phyloP scores from a whole-genome alignment of 2,888 invertebrate genomes.

The Tipula vernalis region DNA sequence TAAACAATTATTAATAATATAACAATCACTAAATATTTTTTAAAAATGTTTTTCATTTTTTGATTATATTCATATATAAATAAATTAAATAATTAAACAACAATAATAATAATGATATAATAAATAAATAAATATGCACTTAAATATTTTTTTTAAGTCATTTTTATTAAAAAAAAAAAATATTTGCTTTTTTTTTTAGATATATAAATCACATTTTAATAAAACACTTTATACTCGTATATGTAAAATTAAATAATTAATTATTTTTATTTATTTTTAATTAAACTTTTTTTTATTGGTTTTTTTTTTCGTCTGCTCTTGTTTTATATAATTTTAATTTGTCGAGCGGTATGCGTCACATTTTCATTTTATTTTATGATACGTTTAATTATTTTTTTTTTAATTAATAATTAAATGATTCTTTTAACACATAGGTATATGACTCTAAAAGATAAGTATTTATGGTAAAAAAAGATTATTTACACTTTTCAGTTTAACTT shows the following conservation, averaged over 20 bases:
- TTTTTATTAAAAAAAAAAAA: not conserved
- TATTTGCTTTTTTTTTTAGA: not conserved
- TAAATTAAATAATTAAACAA: not conserved
- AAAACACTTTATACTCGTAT: not conserved
- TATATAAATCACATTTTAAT: not conserved
- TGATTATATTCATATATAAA: not conserved
- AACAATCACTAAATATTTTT: not conserved
- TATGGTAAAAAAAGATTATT: not conserved
- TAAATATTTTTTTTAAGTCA: not conserved
- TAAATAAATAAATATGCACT: not conserved
- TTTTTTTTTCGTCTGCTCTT: not conserved
- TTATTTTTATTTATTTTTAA: not conserved
- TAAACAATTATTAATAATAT: not conserved
- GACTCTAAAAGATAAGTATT: not conserved
- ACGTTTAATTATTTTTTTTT: not conserved
- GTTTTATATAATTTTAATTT: not conserved
- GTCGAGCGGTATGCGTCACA: not conserved
- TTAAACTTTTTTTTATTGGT: not conserved
- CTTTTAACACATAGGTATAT: not conserved
- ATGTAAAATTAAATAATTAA: not conserved
- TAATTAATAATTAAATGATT: not conserved
- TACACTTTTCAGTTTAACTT: not conserved
- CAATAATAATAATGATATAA: not conserved
- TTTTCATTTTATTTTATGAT: not conserved
- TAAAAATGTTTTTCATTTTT: constrained; percentile 4